Percentiles rank a stretch among this genome's conserved stretches.
These are phyloP conservation scores for Illadopsis cleaveri DNA, from an alignment of 2,113 vertebrate genomes.

Conservation along the genomic window DNA sequence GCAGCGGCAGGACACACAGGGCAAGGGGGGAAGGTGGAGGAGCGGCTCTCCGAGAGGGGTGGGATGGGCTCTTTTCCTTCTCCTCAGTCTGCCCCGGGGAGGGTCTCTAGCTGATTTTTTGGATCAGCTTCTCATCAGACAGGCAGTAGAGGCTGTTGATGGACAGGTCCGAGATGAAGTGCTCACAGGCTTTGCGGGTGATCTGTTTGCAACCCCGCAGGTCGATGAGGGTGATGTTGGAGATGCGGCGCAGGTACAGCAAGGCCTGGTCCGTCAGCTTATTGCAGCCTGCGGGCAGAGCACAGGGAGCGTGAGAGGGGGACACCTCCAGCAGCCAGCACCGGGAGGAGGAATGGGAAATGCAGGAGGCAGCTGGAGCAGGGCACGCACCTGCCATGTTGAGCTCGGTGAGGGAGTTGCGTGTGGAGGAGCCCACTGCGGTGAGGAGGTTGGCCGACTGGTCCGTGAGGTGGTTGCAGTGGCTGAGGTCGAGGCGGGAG, in stretches of 20 bases:
- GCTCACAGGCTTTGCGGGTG: conserved; percentile 93
- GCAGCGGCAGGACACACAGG: conserved; percentile 54
- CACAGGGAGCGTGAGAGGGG: neutral
- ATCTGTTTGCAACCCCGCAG: conserved; percentile 94
- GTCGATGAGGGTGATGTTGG: conserved; percentile 90
- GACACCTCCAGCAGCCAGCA: neutral
- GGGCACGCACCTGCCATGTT: conserved; percentile 86
- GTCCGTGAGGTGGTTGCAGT: conserved; percentile 93
- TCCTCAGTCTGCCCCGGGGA: conserved; percentile 65
- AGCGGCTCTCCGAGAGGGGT: conserved; percentile 69
- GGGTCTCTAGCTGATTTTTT: conserved; percentile 92
- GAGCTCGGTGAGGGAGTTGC: conserved; percentile 93
- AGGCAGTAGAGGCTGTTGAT: conserved; percentile 97
- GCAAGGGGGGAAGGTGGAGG: conserved; percentile 37
- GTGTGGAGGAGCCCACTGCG: conserved; percentile 94
- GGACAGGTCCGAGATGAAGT: conserved; percentile 95
- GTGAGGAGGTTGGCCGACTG: conserved; percentile 95
- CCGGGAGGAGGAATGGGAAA: accelerated
- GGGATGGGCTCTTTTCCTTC: conserved; percentile 70
- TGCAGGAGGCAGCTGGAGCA: neutral
- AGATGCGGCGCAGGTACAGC: conserved; percentile 89
- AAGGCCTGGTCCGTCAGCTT: conserved; percentile 93
- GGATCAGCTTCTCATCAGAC: conserved; percentile 98
- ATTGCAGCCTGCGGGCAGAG: conserved; percentile 86
- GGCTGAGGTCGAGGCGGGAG: conserved; percentile 93